Evolutionary conservation across 2,888 invertebrate species (phyloP).

Genomic region (Drosophila algonquin): DNA sequence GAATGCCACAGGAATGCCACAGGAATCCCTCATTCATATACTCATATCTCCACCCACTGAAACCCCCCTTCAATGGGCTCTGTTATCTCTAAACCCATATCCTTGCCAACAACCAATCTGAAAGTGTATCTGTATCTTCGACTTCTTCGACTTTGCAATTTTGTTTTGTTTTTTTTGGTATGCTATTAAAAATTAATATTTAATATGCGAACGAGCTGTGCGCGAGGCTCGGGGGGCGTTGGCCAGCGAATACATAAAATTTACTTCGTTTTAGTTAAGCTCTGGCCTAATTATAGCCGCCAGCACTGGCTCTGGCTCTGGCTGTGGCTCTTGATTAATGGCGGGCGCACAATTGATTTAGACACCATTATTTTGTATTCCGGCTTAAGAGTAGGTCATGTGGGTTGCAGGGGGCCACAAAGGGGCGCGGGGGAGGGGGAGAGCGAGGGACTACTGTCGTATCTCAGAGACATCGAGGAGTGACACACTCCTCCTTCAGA

Average conservation of each 20-base stretch:
- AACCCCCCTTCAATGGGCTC: too few species aligned
- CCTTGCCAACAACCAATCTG: too few species aligned
- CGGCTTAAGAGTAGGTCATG: conserved; percentile 21
- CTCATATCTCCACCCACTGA: too few species aligned
- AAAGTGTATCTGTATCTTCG: not conserved
- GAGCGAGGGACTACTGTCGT: not conserved
- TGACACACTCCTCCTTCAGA: conserved; percentile 48
- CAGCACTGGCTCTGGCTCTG: not conserved
- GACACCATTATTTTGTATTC: conserved; percentile 1
- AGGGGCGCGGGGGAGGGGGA: not conserved
- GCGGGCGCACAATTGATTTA: conserved; percentile 17
- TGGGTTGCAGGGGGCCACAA: not conserved
- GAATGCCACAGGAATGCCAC: too few species aligned
- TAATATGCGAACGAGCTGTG: conserved; percentile 44
- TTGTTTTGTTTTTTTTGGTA: conserved; percentile 1
- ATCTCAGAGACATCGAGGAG: conserved; percentile 4
- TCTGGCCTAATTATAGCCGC: conserved; percentile 41
- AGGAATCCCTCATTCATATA: too few species aligned
- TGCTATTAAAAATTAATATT: conserved; percentile 72
- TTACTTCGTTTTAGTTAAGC: conserved; percentile 45
- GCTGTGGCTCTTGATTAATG: conserved; percentile 26
- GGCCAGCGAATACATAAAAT: conserved; percentile 13
- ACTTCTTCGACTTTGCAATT: not conserved
- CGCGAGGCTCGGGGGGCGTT: conserved; percentile 27
- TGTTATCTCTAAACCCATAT: too few species aligned